Evolutionary conservation across 2,888 invertebrate species (phyloP), one percentile per base, ranked within the genome.

Genomic region (Plusia festucae): DNA sequence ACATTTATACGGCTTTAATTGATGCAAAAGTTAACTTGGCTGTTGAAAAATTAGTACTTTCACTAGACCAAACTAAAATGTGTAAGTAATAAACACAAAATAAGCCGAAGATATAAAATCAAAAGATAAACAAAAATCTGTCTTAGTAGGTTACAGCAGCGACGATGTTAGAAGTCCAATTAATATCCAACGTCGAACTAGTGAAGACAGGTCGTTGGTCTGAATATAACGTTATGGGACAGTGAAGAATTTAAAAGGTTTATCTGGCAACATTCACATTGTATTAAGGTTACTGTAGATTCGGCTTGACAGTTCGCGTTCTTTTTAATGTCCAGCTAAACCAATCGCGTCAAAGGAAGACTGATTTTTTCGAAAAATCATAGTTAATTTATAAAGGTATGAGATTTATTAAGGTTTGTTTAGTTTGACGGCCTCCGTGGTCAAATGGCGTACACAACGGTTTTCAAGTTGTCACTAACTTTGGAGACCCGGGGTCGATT

Each of bases 271-370:
- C 73, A 76, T 73, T 73, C 67, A 73, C 58, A 51, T 27, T 34
- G 68, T 49, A 67, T 76, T 76, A 72, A 51, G 32, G 73, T 61
- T 67, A 58, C 67, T 76, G 77, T 58, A 57, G 72, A 67, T 59
- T 27, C 22, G 44, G 58, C n/a, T 7, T 15, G 51, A 1, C 22
- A n/a, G 27, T n/a, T n/a, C 27, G 15, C 34, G 24, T 20, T 16
- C 60, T 65, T 40, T 65, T 72, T 76, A 72, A 24, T 60, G 51
- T 32, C 55, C 40, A 20, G 46, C 7, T 49, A 63, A 44, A 34
- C 49, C 57, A 49, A 73, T 76, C 51, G 40, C 6, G 40, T n/a
- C 40, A n/a, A 7, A 4, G 40, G n/a, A 40, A 6, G n/a, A 15
- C 15, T 15, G 0, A 7, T 40, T n/a, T 40, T 40, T n/a, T 40